These are phyloP conservation scores for Taeniopygia guttata DNA, from an alignment of 2,797 vertebrate species.

Conservation along the genomic window DNA sequence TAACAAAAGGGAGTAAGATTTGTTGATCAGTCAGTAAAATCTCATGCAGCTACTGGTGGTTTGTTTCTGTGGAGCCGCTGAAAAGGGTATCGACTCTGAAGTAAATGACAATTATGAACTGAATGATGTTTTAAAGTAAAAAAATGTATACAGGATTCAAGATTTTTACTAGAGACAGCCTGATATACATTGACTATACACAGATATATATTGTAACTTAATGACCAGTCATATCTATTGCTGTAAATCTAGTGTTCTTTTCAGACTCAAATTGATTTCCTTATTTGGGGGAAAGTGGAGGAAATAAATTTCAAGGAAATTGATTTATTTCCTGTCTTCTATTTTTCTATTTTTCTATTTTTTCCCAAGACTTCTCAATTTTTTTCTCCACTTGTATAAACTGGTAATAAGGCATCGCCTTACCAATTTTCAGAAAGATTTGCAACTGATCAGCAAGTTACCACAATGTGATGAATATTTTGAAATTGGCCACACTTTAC, in stretches of 20 bases:
- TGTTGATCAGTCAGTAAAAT: neutral
- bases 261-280: neutral
- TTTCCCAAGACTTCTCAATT: accelerated
- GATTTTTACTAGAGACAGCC: neutral
- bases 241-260: neutral
- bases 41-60: neutral
- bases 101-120: neutral
- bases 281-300: neutral
- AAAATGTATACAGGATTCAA: neutral
- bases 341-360: no score
- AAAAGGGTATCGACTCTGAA: neutral
- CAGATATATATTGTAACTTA: neutral
- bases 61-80: neutral
- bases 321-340: neutral
- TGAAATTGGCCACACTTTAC: neutral
- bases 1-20: neutral
- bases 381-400: neutral
- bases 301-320: neutral
- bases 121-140: neutral
- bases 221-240: neutral
- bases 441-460: neutral
- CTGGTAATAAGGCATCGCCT: neutral
- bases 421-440: neutral
- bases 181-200: neutral
- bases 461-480: neutral